Conservation (phyloP, 2,797 vertebrate genomes). For the Semotilus atromaculatus region DNA sequence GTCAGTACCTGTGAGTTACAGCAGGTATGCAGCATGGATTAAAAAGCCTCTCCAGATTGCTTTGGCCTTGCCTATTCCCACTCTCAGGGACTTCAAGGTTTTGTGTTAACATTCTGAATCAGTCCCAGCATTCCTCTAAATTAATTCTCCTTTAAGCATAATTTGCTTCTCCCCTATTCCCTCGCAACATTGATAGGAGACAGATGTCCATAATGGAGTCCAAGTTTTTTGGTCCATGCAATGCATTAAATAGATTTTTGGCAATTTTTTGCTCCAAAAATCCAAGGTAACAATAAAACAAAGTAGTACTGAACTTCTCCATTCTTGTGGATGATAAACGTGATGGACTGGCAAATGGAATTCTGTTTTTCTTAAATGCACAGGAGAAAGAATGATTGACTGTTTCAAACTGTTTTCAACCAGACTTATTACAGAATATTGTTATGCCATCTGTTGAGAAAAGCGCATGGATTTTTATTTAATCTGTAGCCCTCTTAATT, state of each 20-base stretch:
- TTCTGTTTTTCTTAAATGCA: constrained; percentile 57
- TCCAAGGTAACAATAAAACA: constrained; percentile 70
- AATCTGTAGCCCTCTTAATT: constrained; percentile 36
- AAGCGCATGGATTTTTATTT: constrained; percentile 39
- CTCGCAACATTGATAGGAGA: constrained; percentile 77
- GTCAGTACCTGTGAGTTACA: constrained; percentile 54
- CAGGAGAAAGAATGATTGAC: constrained; percentile 75
- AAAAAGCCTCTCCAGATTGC: constrained; percentile 27
- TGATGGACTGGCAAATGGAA: constrained; percentile 65
- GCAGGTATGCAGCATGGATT: constrained; percentile 18
- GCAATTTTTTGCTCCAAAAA: constrained; percentile 50
- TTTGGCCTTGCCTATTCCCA: constrained; percentile 33
- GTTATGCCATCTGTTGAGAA: constrained; percentile 70
- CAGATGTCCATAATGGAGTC: constrained; percentile 76
- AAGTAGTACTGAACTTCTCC: constrained; percentile 67
- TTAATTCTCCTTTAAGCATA: constrained; percentile 76
- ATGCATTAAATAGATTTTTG: constrained; percentile 63
- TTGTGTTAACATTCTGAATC: constrained; percentile 72
- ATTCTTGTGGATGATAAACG: constrained; percentile 56
- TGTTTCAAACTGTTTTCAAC: constrained; percentile 71
- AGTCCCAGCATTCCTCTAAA: constrained; percentile 72
- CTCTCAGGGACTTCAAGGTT: constrained; percentile 62
- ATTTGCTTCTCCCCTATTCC: constrained; percentile 75
- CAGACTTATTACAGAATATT: constrained; percentile 75
- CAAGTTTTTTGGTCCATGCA: constrained; percentile 69